A percentile compares a stretch with the other conserved stretches of the same genome.
phyloP scores from a whole-genome alignment of 2,113 vertebrate species.

The Megaceryle maxima region DNA sequence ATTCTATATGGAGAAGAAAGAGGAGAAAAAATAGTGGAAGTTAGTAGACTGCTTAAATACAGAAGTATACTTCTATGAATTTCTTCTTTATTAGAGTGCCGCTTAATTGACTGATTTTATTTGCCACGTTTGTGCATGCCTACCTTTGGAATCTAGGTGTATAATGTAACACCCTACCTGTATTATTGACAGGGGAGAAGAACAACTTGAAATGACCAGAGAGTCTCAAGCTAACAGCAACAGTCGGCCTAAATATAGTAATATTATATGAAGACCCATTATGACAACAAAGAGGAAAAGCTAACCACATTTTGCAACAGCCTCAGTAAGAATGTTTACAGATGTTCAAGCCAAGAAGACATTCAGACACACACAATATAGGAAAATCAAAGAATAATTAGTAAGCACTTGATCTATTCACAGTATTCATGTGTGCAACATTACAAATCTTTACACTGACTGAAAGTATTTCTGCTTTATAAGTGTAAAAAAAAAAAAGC shows the following conservation, averaged over 20 bases:
- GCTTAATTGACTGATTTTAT: not conserved
- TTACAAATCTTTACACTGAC: not conserved
- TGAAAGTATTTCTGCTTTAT: not conserved
- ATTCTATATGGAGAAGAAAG: conserved; percentile 80
- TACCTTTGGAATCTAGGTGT: not conserved
- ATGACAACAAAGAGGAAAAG: not conserved
- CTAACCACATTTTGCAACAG: not conserved
- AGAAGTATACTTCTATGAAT: not conserved
- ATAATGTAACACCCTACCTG: not conserved
- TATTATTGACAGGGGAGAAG: not conserved
- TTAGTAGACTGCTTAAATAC: not conserved
- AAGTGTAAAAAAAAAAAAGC: not conserved
- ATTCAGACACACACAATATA: not conserved
- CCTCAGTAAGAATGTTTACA: not conserved
- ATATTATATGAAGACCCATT: not conserved
- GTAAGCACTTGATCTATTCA: not conserved
- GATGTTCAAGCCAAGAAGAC: not conserved
- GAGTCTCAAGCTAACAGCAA: not conserved
- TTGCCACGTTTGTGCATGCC: not conserved
- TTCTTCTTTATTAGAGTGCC: not conserved
- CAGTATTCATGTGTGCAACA: not conserved
- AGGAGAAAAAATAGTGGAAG: not conserved
- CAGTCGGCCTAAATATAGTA: not conserved
- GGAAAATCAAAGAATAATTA: not conserved
- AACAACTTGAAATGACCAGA: not conserved